These are phyloP conservation scores for Meda fulgida DNA, from an alignment of 2,797 vertebrate species.

Conservation along the genomic window DNA sequence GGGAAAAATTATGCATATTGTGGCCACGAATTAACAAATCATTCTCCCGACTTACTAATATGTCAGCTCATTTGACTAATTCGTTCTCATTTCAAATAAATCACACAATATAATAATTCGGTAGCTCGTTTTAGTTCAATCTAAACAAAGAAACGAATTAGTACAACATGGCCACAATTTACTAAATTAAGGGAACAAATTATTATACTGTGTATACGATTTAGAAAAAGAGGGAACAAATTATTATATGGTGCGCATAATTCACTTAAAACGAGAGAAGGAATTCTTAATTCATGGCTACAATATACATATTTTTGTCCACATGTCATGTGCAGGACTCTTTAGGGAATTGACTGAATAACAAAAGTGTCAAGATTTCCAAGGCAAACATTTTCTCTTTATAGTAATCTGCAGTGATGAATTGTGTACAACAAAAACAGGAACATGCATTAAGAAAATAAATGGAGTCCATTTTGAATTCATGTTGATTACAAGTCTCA, in stretches of 20 bases:
- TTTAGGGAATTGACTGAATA: background rate
- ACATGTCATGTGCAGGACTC: background rate
- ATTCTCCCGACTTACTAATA: background rate
- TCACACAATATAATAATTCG: no score
- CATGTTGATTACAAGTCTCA: background rate
- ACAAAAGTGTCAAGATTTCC: background rate
- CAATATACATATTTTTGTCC: background rate
- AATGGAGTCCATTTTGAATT: background rate
- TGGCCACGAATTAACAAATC: no score
- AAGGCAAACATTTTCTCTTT: background rate
- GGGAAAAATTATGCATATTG: no score
- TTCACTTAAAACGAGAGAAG: background rate
- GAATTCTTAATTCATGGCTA: background rate
- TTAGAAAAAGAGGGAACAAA: background rate
- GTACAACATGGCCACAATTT: background rate
- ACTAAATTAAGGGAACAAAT: background rate
- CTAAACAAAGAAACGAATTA: background rate
- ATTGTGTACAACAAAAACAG: no score
- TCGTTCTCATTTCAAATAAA: no score
- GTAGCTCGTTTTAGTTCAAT: background rate
- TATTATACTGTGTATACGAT: accelerated
- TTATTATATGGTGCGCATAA: background rate
- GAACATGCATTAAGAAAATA: background rate
- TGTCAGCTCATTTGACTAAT: background rate
- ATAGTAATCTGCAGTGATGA: no score